Base-by-base conservation (phyloP, 2,113 vertebrate species). In the Cairina moschata region DNA sequence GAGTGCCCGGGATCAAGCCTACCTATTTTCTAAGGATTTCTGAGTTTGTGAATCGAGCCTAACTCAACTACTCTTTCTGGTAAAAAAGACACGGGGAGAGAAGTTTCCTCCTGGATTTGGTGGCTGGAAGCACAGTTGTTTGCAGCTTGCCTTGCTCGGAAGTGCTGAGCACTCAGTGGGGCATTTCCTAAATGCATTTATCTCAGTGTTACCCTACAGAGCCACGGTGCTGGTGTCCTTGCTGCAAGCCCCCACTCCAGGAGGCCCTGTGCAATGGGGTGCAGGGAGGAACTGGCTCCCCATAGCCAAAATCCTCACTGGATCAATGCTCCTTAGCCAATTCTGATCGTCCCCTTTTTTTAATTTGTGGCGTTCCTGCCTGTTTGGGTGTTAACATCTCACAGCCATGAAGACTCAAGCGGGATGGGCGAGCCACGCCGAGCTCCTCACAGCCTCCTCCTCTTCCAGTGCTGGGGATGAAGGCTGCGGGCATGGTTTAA, bases 1-100 rank as follows among this genome's bases (percentile, higher is more conserved):
- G 42, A 89, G 55, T 54, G 3, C 80, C 23, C 0, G 17, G 92
- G 93, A 97, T 95, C 96, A 97, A 96, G 75, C 65, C 14, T 83
- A 91, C 92, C 84, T 92, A 94, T 97, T 96, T 98, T 94, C 95
- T 92, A 94, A 95, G 97, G 87, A 78, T 74, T 60, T 38, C 50
- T 80, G 74, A 67, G 79, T 87, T 72, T 97, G 87, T 88, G 95
- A 95, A 86, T 95, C 93, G 77, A 96, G 18, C 83, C 23, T 62
- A 92, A 86, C 81, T 93, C 69, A 90, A 83, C n/a, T 7, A 88
- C 46, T 85, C 84, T 86, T 90, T 50, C 91, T 65, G 23, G 82
- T 95, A 89, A 75, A 81, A 62, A 44, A 95, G 94, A 16, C 79
- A 56, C 62, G 17, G 11, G 85, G 84, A 77, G 84, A 84, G 96